phyloP scores from a whole-genome alignment of 1,140 invertebrate species.

The Drosophila santomea region DNA sequence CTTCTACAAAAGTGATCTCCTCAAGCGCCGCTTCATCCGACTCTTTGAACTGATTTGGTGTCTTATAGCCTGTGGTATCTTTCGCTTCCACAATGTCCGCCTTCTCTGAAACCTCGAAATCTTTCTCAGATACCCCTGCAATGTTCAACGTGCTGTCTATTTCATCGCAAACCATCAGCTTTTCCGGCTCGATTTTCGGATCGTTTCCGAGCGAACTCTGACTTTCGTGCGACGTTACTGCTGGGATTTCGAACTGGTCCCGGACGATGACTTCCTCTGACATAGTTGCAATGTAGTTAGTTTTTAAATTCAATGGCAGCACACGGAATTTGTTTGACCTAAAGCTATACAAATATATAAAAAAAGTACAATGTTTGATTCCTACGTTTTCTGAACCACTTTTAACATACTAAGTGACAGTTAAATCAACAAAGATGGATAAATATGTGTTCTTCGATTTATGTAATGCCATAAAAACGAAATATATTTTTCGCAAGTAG shows the following conservation, averaged over 20 bases:
- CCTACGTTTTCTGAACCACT: neutral
- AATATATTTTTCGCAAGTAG: too few species aligned
- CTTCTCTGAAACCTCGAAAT: neutral
- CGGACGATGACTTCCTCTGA: constrained; percentile 15
- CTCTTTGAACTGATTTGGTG: neutral
- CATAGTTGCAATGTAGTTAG: constrained; percentile 24
- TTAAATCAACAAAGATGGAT: neutral
- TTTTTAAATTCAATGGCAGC: neutral
- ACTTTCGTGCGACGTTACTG: constrained; percentile 10
- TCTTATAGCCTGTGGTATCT: neutral
- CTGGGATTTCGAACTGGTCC: constrained; percentile 16
- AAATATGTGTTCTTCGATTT: neutral
- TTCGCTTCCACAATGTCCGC: too few species aligned
- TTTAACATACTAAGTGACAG: neutral
- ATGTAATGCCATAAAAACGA: too few species aligned
- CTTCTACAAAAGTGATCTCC: neutral
- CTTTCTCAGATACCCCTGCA: neutral
- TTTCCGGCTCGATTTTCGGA: constrained; percentile 5
- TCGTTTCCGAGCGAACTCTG: constrained; percentile 1
- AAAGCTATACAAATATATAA: constrained; percentile 22
- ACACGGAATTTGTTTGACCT: neutral
- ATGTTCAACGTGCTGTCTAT: neutral
- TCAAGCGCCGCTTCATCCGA: neutral
- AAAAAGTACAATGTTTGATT: constrained; percentile 8
- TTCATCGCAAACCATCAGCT: neutral